Evolutionary conservation across 2,888 invertebrate species (phyloP), one percentile per base, ranked within the genome.

Genomic region (Biston stratarius): DNA sequence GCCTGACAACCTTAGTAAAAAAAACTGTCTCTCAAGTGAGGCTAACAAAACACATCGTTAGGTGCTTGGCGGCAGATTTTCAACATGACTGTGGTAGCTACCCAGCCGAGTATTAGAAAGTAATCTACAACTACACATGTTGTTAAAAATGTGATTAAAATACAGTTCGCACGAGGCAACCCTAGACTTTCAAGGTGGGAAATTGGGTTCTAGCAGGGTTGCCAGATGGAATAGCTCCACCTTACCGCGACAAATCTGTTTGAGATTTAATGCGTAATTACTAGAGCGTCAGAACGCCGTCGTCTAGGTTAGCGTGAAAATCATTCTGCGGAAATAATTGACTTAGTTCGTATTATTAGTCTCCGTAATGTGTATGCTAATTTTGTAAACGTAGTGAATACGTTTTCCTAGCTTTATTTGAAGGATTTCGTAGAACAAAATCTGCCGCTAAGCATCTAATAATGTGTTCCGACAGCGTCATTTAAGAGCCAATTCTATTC

Each of bases 191-290:
- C 12, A 33, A 62, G 64, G 48, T 61, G 55, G 66, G 67, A 70
- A 64, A 72, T 70, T 72, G 68, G 69, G 66, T 67, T 61, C 63
- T 61, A 48, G 62, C 57, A 38, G 45, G 61, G 38, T 48, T 58
- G 47, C 24, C 6, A 68, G 67, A 67, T 59, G 67, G 67, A 67
- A 65, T 51, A 55, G 42, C 56, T 67, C 55, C 55, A 51, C 62
- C 61, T 38, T n/a, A 33, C 52, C 49, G 42, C 52, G 61, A 61
- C 68, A 57, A n/a, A 49, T 44, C 57, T 63, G 67, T 63, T 63
- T 58, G 53, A 58, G 56, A 73, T 64, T 64, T 70, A 68, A 69
- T 73, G 58, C 58, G 62, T 69, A 65, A 67, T 67, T 60, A 63
- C 14, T 53, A 34, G 40, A 52, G n/a, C 56, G 24, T 55, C 52